Evolutionary conservation across 2,797 vertebrate species (phyloP).

Genomic region (Anguilla anguilla): DNA sequence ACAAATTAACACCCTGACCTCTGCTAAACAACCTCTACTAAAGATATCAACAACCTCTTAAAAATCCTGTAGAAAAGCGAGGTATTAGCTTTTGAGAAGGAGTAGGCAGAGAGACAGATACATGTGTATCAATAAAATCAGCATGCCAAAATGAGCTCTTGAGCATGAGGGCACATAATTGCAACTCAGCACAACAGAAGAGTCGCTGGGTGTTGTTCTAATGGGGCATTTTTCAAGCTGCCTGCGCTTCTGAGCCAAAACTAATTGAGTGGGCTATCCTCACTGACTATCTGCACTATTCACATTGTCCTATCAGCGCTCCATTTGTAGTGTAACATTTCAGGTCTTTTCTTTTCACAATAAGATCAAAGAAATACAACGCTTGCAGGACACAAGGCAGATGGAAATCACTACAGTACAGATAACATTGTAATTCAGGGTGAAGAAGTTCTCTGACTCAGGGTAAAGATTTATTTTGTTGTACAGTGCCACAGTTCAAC

Average conservation of each 20-base stretch:
- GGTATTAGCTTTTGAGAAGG: background rate
- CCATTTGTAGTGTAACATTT: background rate
- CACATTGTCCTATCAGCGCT: background rate
- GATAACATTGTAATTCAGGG: background rate
- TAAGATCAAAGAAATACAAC: background rate
- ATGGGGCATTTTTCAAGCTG: background rate
- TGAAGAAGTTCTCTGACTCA: background rate
- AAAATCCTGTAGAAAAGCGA: background rate
- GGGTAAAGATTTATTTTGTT: background rate
- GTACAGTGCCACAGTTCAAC: background rate
- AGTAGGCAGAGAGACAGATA: background rate
- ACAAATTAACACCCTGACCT: slow-evolving; percentile 3
- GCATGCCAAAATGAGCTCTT: background rate
- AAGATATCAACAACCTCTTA: slow-evolving; percentile 11
- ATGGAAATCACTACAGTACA: background rate
- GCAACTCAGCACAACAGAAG: background rate
- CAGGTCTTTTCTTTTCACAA: background rate
- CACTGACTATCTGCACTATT: background rate
- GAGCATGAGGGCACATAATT: background rate
- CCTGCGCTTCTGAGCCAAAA: background rate
- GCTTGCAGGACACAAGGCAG: background rate
- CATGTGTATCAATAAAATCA: slow-evolving; percentile 7
- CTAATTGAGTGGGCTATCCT: background rate
- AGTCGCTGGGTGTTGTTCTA: background rate
- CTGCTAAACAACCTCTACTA: background rate